A percentile compares a stretch with the other conserved stretches of the same genome.
phyloP scores from a whole-genome alignment of 2,797 vertebrate species.

The Muscicapa striata region DNA sequence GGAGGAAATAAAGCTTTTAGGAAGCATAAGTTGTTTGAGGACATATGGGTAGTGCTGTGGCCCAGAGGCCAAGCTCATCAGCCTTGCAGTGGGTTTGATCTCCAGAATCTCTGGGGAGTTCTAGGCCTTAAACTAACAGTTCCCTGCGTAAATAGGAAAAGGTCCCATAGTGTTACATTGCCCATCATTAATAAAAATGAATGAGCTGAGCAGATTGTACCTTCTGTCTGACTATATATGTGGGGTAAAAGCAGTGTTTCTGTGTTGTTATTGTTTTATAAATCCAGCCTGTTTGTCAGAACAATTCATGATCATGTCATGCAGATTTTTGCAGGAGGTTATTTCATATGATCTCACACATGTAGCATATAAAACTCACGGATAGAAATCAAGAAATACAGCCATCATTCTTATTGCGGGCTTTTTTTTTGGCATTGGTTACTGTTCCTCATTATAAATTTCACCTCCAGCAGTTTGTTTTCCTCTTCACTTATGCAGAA shows the following conservation, averaged over 20 bases:
- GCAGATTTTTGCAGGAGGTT: slow-evolving; percentile 13
- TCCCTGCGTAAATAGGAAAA: background rate
- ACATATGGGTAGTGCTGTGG: background rate
- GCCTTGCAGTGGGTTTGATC: background rate
- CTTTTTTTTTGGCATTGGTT: slow-evolving; percentile 17
- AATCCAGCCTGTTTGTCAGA: slow-evolving; percentile 54
- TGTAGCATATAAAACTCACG: slow-evolving; percentile 1
- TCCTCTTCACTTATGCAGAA: slow-evolving; percentile 54
- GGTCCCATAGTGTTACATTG: background rate
- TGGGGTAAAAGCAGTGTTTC: slow-evolving; percentile 56
- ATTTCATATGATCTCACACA: slow-evolving; percentile 7
- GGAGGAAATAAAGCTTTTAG: background rate
- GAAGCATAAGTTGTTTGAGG: background rate
- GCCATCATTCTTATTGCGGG: slow-evolving; percentile 29
- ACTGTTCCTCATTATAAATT: slow-evolving; percentile 59
- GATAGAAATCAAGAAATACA: slow-evolving; percentile 59
- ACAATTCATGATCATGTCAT: slow-evolving; percentile 16
- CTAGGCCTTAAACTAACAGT: background rate
- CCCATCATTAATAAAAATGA: background rate
- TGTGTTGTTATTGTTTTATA: slow-evolving; percentile 36
- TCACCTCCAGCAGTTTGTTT: slow-evolving; percentile 60
- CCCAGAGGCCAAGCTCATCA: background rate
- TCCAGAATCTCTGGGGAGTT: background rate
- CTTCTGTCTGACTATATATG: slow-evolving; percentile 11
- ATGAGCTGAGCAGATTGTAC: background rate